A percentile compares a stretch with the other conserved stretches of the same genome.
Evolutionary conservation across 2,888 invertebrate genomes (phyloP).

Genomic region (Mechanitis messenoides): DNA sequence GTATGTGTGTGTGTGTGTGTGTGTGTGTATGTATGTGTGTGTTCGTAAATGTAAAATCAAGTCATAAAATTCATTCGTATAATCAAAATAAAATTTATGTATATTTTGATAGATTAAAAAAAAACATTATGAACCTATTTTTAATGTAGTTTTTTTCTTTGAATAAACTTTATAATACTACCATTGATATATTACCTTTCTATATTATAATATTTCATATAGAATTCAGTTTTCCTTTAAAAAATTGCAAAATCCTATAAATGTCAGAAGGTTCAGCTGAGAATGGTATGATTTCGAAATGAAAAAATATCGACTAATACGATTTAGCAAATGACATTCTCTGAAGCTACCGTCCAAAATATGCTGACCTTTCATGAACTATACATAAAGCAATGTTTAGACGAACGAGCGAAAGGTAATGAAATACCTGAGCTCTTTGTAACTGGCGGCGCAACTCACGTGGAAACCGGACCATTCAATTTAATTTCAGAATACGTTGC

Average conservation of each 20-base stretch:
- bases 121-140: too few species aligned
- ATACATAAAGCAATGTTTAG: conserved; percentile 29
- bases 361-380: conserved; percentile 30
- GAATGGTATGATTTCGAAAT: conserved; percentile 8
- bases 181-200: too few species aligned
- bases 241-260: background rate
- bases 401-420: conserved; percentile 35
- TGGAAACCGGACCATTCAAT: conserved; percentile 48
- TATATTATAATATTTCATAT: too few species aligned
- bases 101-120: too few species aligned
- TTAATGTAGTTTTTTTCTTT: too few species aligned
- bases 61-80: too few species aligned
- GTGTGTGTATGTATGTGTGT: too few species aligned
- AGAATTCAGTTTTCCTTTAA: too few species aligned
- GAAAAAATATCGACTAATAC: conserved; percentile 12
- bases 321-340: conserved; percentile 15
- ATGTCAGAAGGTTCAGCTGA: conserved; percentile 5
- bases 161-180: too few species aligned
- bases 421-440: conserved; percentile 39
- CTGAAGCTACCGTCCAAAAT: conserved; percentile 16
- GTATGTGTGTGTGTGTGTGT: too few species aligned
- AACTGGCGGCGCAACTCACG: conserved; percentile 37
- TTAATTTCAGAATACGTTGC: conserved; percentile 46
- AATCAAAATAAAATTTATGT: too few species aligned
- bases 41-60: too few species aligned